A percentile compares a stretch with the other conserved stretches of the same genome.
These are phyloP conservation scores for Gibbula magus DNA, from an alignment of 2,888 invertebrate species.

Conservation along the genomic window DNA sequence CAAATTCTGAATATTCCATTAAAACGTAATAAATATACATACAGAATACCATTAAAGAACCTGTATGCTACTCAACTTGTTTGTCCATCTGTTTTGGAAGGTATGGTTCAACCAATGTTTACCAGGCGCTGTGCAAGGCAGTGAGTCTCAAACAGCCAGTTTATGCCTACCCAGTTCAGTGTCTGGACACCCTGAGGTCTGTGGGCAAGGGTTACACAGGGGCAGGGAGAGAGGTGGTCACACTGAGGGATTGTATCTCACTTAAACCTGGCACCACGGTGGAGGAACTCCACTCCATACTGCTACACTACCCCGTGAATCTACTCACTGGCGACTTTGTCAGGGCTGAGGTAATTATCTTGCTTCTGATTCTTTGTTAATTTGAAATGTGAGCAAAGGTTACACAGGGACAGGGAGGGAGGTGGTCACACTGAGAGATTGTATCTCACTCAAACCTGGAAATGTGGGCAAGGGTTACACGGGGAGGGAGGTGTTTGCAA, in stretches of 20 bases:
- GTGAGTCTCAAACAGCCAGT: slow-evolving; percentile 48
- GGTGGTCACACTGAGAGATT: slow-evolving; percentile 45
- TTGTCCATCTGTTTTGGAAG: slow-evolving; percentile 28
- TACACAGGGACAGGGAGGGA: slow-evolving; percentile 34
- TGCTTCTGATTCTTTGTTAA: no score
- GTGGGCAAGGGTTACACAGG: slow-evolving; percentile 41
- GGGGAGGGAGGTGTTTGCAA: no score
- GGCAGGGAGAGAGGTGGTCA: slow-evolving; percentile 30
- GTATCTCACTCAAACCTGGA: slow-evolving; percentile 53
- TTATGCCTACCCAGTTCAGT: slow-evolving; percentile 54
- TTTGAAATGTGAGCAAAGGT: slow-evolving; percentile 42
- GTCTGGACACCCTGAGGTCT: slow-evolving; percentile 50
- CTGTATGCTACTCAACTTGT: no score
- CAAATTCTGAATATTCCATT: no score
- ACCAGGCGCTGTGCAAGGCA: slow-evolving; percentile 50
- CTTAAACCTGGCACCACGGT: slow-evolving; percentile 54
- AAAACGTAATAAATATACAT: no score
- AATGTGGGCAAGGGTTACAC: no score
- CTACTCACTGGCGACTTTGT: slow-evolving; percentile 59
- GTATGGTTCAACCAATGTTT: slow-evolving; percentile 55
- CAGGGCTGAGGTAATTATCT: slow-evolving; percentile 54
- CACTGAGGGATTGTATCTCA: slow-evolving; percentile 53
- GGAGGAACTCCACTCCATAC: slow-evolving; percentile 47
- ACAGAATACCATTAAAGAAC: no score
- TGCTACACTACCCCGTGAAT: slow-evolving; percentile 48